phyloP scores from a whole-genome alignment of 1,140 invertebrate species.

The Drosophila miranda region DNA sequence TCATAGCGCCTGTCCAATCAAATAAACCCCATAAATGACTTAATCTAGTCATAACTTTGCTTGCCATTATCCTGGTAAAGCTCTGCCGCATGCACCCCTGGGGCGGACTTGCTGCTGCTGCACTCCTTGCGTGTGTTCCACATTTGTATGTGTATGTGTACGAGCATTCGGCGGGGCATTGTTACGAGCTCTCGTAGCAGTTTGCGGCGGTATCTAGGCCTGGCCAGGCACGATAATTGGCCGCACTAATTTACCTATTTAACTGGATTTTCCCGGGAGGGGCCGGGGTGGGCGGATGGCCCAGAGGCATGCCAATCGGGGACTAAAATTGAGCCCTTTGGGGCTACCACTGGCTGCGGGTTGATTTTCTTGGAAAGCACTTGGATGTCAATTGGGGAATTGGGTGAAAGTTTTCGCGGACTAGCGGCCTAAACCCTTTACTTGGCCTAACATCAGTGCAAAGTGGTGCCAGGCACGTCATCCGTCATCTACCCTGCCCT shows the following conservation, averaged over 20 bases:
- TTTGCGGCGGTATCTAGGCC: slow-evolving; percentile 40
- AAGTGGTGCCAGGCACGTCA: slow-evolving; percentile 54
- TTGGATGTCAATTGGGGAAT: slow-evolving; percentile 63
- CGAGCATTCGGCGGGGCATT: no score
- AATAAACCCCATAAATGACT: slow-evolving; percentile 1
- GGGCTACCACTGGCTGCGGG: slow-evolving; percentile 10
- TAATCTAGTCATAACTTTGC: no score
- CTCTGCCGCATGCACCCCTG: slow-evolving; percentile 34
- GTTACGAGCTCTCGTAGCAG: neutral
- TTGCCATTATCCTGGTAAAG: slow-evolving; percentile 1
- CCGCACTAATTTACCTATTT: slow-evolving; percentile 71
- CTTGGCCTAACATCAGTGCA: slow-evolving; percentile 46
- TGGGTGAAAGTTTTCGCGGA: slow-evolving; percentile 39
- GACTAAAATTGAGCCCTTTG: slow-evolving; percentile 33
- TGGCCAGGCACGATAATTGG: slow-evolving; percentile 62
- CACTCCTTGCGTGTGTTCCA: slow-evolving; percentile 50
- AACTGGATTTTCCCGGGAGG: slow-evolving; percentile 61
- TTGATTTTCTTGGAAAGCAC: slow-evolving; percentile 63
- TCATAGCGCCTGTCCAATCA: neutral
- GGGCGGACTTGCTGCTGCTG: slow-evolving; percentile 8
- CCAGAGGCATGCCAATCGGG: slow-evolving; percentile 55
- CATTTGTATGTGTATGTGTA: slow-evolving; percentile 18
- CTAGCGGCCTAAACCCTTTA: slow-evolving; percentile 35
- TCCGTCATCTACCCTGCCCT: neutral
- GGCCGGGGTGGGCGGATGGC: no score